Base-by-base conservation (phyloP, 2,113 vertebrate species). In the Ameiurus melas region DNA sequence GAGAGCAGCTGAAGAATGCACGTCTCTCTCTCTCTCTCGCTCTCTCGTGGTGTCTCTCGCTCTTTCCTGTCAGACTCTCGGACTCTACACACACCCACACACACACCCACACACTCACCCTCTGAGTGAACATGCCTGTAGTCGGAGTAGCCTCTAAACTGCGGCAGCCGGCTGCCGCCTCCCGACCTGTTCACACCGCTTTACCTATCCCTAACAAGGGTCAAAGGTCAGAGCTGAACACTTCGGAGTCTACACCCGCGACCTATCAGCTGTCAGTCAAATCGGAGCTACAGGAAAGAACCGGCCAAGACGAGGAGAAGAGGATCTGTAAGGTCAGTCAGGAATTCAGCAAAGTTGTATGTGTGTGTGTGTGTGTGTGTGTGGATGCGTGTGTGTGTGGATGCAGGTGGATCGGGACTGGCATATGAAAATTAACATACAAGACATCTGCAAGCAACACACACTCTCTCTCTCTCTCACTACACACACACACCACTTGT, bases 61-160 rank as follows among this genome's bases (percentile, higher is more conserved):
- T 58, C 57, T 68, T 78, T 51, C 36, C 81, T 73, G 70, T 83
- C 62, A 73, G 12, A 55, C 84, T 84, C 64, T 57, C 85, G 53
- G 57, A 70, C 89, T 87, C 58, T 53, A 39, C 55, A 39, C 79
- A 77, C 73, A 53, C 53, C 25, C 64, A 68, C 70, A 47, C 73
- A 27, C 73, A 8, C 43, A 4, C 43, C 0, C 75, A 3, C 81
- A 12, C 55, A 10, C 57, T 55, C 73, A 55, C 64, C 47, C 64
- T 85, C 51, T 83, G 73, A 86, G 71, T 83, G 86, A 95, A 92
- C 95, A 99, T 99, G 98, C 97, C 98, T 93, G 98, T 98, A 66
- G 96, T 99, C 93, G 97, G 98, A 85, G 97, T 99, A 92, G 97
- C 97, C 92, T 99, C 98, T 92, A 97, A 99, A 93, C 95, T 97